Conservation (phyloP, 1,140 invertebrate species). For the Ceratosolen solmsi region DNA sequence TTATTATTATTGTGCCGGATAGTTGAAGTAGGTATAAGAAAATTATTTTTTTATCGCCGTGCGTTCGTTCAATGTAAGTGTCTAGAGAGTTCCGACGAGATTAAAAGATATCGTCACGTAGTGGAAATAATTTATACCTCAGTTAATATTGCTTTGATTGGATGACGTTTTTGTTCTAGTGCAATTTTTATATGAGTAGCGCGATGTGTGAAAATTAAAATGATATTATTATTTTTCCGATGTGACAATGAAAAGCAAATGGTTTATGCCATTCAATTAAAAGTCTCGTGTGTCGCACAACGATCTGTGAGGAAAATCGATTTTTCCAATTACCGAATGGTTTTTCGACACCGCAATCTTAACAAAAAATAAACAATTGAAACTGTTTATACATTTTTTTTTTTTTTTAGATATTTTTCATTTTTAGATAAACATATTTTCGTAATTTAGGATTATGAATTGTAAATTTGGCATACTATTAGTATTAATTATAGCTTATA, state of each 20-base stretch:
- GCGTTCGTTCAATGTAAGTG: conserved; percentile 3
- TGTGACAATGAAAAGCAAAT: neutral
- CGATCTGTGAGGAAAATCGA: too few species aligned
- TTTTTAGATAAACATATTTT: too few species aligned
- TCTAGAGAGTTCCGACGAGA: neutral
- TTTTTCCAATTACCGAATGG: conserved; percentile 2
- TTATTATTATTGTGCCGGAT: neutral
- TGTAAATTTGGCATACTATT: too few species aligned
- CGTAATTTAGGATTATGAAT: too few species aligned
- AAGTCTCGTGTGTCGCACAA: too few species aligned
- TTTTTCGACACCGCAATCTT: neutral
- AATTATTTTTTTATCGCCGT: conserved; percentile 26
- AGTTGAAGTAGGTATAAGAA: too few species aligned
- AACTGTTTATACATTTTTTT: too few species aligned
- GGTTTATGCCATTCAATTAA: neutral
- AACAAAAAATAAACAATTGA: neutral
- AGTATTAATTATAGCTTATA: too few species aligned
- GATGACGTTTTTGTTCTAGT: neutral
- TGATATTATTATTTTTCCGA: neutral
- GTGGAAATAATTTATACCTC: neutral
- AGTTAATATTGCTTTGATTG: neutral
- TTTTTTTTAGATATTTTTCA: neutral
- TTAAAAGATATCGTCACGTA: neutral
- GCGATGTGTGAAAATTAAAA: neutral
- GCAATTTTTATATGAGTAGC: neutral